Percentiles rank a stretch among this genome's conserved stretches.
Conservation (phyloP, 2,113 vertebrate species). For the Nansenia antarctica region DNA sequence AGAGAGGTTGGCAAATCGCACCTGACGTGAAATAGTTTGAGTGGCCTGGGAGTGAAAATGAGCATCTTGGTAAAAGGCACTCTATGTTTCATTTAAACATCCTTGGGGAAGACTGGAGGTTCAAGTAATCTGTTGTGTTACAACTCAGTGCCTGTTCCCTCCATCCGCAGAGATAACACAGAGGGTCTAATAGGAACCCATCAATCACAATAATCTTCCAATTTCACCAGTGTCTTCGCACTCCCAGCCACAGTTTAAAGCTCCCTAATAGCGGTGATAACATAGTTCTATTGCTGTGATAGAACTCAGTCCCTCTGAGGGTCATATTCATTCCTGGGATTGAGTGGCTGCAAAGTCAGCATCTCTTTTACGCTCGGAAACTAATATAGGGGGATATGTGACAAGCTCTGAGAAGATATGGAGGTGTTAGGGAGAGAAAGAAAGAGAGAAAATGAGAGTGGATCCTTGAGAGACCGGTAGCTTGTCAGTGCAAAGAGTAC, state of each 20-base stretch:
- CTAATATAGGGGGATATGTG: conserved; percentile 38
- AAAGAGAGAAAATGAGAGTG: conserved; percentile 16
- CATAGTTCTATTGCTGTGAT: conserved; percentile 83
- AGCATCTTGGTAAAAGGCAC: conserved; percentile 81
- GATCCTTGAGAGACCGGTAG: conserved; percentile 46
- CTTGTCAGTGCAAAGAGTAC: conserved; percentile 54
- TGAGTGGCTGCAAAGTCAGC: conserved; percentile 81
- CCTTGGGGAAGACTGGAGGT: conserved; percentile 84
- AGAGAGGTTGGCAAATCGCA: conserved; percentile 83
- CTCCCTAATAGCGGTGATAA: conserved; percentile 89
- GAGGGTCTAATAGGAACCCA: conserved; percentile 88
- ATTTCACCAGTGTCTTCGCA: conserved; percentile 84
- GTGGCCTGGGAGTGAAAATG: conserved; percentile 83
- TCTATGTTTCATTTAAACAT: conserved; percentile 95
- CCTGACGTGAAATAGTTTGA: conserved; percentile 86
- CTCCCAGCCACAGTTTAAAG: conserved; percentile 83
- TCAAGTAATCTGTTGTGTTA: conserved; percentile 96
- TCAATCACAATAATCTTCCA: conserved; percentile 93
- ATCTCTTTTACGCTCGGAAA: conserved; percentile 71
- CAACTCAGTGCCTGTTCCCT: conserved; percentile 90
- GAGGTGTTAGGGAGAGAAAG: conserved; percentile 2
- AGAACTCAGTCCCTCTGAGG: conserved; percentile 76
- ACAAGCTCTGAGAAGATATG: conserved; percentile 29
- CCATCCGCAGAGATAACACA: conserved; percentile 87
- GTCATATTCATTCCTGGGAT: conserved; percentile 75